These are phyloP conservation scores for Cheumatopsyche charites DNA, from an alignment of 1,140 invertebrate genomes.

Conservation along the genomic window DNA sequence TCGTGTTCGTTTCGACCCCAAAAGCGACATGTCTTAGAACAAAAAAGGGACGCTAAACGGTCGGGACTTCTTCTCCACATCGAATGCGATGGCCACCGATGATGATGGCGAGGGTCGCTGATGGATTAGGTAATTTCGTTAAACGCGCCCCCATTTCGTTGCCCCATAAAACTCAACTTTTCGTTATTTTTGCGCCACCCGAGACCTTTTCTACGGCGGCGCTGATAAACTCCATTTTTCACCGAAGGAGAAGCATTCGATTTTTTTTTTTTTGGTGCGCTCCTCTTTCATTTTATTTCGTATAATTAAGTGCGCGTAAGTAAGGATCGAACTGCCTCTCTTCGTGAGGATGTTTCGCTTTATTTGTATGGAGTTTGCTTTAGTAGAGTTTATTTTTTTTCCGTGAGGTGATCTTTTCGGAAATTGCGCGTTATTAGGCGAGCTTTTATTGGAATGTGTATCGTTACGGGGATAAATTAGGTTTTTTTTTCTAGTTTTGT, in stretches of 20 bases:
- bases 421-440: no score
- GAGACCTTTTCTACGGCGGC: conserved; percentile 40
- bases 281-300: conserved; percentile 26
- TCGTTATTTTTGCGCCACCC: conserved; percentile 2
- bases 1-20: no score
- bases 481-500: not conserved
- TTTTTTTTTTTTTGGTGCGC: no score
- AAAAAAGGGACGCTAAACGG: conserved; percentile 31
- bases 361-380: no score
- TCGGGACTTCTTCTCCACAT: conserved; percentile 33
- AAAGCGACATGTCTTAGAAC: conserved; percentile 6
- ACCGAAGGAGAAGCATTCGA: not conserved
- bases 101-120: conserved; percentile 39
- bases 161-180: conserved; percentile 41
- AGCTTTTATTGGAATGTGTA: not conserved
- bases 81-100: not conserved
- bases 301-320: conserved; percentile 14
- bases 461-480: not conserved
- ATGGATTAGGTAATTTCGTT: conserved; percentile 50
- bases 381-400: no score
- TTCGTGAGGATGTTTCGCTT: not conserved
- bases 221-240: conserved; percentile 30
- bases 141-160: conserved; percentile 48
- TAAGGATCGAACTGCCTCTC: not conserved
- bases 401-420: no score